Conservation (phyloP, 2,888 invertebrate genomes). For the Cyrtodaria siliqua region DNA sequence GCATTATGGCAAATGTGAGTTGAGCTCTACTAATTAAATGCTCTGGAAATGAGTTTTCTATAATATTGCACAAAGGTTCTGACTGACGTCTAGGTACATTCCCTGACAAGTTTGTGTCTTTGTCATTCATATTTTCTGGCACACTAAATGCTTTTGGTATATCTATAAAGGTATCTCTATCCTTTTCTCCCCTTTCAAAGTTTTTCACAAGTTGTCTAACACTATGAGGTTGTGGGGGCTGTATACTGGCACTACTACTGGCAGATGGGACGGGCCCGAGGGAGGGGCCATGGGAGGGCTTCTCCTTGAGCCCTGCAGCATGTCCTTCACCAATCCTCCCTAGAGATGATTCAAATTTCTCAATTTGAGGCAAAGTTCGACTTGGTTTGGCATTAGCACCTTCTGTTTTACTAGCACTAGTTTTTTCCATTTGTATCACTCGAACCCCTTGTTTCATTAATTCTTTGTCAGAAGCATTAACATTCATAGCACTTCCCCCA, state of each 20-base stretch:
- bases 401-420: constrained; percentile 44
- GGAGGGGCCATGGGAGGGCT: constrained; percentile 9
- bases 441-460: constrained; percentile 43
- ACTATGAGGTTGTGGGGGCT: constrained; percentile 48
- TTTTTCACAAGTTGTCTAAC: constrained; percentile 61
- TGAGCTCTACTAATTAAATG: constrained; percentile 75
- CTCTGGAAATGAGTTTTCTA: constrained; percentile 65
- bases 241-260: too few species aligned
- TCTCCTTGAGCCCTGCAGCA: constrained; percentile 1
- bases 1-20: constrained; percentile 79
- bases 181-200: constrained; percentile 54
- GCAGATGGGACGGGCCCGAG: not conserved
- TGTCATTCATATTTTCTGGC: constrained; percentile 63
- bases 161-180: constrained; percentile 43
- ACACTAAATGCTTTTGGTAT: constrained; percentile 65
- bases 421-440: constrained; percentile 31
- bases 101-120: constrained; percentile 32
- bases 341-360: constrained; percentile 53
- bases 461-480: constrained; percentile 28
- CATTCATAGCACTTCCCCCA: constrained; percentile 19
- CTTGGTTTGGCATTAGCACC: constrained; percentile 44
- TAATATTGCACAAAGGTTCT: constrained; percentile 69
- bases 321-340: constrained; percentile 2
- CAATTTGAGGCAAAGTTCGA: constrained; percentile 59
- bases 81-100: constrained; percentile 58